Conservation (phyloP, 1,140 invertebrate species). For the Ceratosolen fusciceps region DNA sequence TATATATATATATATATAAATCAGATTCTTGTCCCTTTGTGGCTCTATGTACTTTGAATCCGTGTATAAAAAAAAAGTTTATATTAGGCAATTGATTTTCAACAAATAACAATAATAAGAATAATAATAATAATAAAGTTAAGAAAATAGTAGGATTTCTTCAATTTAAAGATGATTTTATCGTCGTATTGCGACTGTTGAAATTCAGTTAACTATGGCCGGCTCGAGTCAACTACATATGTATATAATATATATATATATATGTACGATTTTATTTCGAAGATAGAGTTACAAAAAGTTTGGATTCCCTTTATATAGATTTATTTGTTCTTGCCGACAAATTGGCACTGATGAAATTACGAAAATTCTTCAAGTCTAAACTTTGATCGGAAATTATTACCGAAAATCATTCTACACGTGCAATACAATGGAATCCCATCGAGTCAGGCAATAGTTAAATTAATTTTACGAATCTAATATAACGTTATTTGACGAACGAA, state of each 20-base stretch:
- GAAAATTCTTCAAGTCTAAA: not conserved
- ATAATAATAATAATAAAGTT: no score
- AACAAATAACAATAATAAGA: no score
- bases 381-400: not conserved
- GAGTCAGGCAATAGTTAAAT: no score
- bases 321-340: not conserved
- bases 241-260: not conserved
- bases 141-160: no score
- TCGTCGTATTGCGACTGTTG: not conserved
- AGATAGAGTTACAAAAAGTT: not conserved
- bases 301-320: not conserved
- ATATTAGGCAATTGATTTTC: not conserved
- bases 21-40: no score
- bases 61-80: no score
- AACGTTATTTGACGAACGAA: no score
- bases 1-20: no score
- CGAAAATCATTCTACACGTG: not conserved
- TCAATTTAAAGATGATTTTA: not conserved
- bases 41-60: no score
- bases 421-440: no score
- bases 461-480: no score
- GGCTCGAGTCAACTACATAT: no score
- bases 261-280: not conserved
- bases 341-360: conserved; percentile 4
- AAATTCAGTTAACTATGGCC: conserved; percentile 24